Base-by-base conservation (phyloP, 1,140 invertebrate genomes). In the Drosophila kikkawai region DNA sequence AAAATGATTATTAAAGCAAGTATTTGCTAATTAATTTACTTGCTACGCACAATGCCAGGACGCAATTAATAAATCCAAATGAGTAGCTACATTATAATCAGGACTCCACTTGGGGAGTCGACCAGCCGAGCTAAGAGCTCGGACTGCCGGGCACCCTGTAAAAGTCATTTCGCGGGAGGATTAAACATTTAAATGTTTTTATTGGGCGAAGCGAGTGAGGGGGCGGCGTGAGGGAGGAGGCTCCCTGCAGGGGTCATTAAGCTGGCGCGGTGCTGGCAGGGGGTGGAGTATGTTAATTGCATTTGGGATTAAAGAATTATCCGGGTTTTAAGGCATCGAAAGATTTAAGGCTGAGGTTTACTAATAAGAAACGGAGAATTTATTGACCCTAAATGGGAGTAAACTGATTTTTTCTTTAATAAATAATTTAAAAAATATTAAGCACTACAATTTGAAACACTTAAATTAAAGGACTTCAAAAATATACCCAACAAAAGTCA, bases 1-100 rank as follows among this genome's bases (percentile, higher is more conserved):
- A 91, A 88, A 91, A 87, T 91, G 80, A 91, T 91, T 91, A 91
- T 91, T 84, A 87, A 83, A 70, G 81, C 79, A 85, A 88, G 84
- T 91, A 88, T 91, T 88, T 78, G 88, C 84, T 91, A 91, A 91
- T 91, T 91, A 91, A 91, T 91, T 91, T 91, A 91, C 88, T 85
- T 70, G 75, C 81, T 84, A 84, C 79, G 71, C 84, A 88, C 84
- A 88, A 73, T 71, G 84, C 57, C 70, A 48, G 81, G 63, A 77
- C 68, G 79, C 86, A 91, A 91, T 91, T 91, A 91, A 91, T 91
- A 91, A 91, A 91, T 91, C 86, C 87, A 75, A 90, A 85, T 82
- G 81, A 90, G 81, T 82, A 70, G 70, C 75, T 47, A 84, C 55
- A 84, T 64, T 75, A 51, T 57, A 53, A 70, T 47, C 53, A 63